Conservation (phyloP, 2,113 vertebrate genomes). For the Tragelaphus buxtoni region DNA sequence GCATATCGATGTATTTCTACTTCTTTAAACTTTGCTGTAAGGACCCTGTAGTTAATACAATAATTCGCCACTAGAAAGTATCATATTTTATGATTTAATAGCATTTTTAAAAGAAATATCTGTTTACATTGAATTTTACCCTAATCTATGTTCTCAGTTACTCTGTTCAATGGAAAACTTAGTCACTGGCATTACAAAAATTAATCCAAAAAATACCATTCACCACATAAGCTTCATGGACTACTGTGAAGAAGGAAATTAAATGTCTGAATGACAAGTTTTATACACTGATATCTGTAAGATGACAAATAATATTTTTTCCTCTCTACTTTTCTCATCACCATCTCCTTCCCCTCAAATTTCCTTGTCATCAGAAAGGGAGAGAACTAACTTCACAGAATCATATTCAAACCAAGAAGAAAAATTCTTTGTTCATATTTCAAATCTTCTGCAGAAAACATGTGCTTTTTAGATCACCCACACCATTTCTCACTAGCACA, state of each 20-base stretch:
- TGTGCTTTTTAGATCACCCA: neutral
- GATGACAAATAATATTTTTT: neutral
- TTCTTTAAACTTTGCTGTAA: constrained; percentile 21
- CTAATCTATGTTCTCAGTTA: neutral
- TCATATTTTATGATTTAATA: neutral
- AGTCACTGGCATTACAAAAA: neutral
- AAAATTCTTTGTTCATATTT: neutral
- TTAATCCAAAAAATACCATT: neutral
- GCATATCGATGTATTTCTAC: neutral
- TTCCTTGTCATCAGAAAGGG: neutral
- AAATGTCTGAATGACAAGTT: neutral
- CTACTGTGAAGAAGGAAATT: neutral
- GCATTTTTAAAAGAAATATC: neutral
- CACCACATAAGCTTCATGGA: neutral
- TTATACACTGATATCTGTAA: neutral
- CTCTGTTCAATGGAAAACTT: neutral
- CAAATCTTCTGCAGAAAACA: neutral
- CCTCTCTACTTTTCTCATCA: neutral
- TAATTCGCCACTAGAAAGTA: neutral
- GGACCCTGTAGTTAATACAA: neutral
- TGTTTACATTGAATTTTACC: neutral
- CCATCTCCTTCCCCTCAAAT: neutral
- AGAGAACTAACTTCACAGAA: neutral
- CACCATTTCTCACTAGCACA: neutral
- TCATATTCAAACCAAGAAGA: neutral